These are phyloP conservation scores for Idaea aversata DNA, from an alignment of 2,888 invertebrate genomes.

Conservation along the genomic window DNA sequence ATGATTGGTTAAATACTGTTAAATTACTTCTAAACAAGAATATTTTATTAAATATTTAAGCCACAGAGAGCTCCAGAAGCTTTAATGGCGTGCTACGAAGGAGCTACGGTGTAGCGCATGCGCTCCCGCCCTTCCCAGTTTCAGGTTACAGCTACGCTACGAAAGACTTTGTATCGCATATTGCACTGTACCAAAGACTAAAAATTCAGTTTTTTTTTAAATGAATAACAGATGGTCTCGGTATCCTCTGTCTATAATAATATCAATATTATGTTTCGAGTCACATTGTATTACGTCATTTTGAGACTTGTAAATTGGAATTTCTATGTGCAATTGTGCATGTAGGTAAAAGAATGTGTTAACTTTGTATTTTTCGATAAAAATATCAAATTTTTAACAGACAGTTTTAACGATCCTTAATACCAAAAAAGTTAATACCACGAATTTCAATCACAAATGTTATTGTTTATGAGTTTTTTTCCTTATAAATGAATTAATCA, in stretches of 20 bases:
- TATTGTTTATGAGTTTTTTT: background rate
- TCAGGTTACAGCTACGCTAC: background rate
- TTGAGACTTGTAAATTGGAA: too few species aligned
- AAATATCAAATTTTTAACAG: background rate
- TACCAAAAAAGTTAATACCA: slow-evolving; percentile 1
- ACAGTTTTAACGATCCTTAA: slow-evolving; percentile 6
- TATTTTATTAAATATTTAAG: background rate
- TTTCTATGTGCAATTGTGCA: too few species aligned
- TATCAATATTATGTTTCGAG: too few species aligned
- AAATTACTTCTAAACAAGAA: background rate
- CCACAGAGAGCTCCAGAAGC: background rate
- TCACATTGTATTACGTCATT: too few species aligned
- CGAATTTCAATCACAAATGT: background rate
- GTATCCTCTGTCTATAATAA: too few species aligned
- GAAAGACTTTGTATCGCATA: background rate
- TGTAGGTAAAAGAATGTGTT: background rate
- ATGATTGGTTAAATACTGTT: background rate
- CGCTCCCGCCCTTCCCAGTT: background rate
- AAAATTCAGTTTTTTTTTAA: too few species aligned
- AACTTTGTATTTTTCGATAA: background rate
- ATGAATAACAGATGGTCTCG: too few species aligned
- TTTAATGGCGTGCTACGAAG: background rate
- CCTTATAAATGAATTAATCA: slow-evolving; percentile 30
- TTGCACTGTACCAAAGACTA: too few species aligned
- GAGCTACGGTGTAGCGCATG: background rate